These are phyloP conservation scores for Macrostomum cliftonense DNA, from an alignment of 2,888 invertebrate species.

Conservation along the genomic window DNA sequence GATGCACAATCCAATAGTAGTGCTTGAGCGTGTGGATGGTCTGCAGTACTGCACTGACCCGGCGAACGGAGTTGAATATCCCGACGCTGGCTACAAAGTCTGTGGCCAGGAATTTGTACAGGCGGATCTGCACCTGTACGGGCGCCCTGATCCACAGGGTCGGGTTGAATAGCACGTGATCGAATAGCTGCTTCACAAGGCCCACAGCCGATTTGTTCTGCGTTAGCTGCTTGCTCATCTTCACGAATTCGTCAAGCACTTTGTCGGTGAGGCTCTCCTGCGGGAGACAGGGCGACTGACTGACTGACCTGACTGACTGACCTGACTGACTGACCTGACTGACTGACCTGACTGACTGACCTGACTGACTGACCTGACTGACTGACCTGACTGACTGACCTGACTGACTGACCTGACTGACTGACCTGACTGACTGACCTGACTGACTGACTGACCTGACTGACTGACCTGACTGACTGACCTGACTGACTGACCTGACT, in stretches of 20 bases:
- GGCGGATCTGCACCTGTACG: constrained; percentile 56
- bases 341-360: no score
- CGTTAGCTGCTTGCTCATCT: constrained; percentile 34
- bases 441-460: no score
- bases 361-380: no score
- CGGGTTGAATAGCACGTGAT: constrained; percentile 96
- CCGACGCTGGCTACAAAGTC: constrained; percentile 92
- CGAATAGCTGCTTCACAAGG: constrained; percentile 62
- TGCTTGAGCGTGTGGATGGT: constrained; percentile 95
- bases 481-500: no score
- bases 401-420: no score
- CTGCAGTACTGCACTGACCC: constrained; percentile 89
- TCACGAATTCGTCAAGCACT: constrained; percentile 52
- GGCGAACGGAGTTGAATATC: constrained; percentile 81
- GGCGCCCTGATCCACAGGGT: constrained; percentile 96
- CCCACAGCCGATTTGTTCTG: constrained; percentile 10
- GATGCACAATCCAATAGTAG: constrained; percentile 96
- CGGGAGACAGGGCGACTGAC: constrained; percentile 42
- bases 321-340: no score
- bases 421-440: no score
- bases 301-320: constrained; percentile 36
- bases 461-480: no score
- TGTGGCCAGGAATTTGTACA: constrained; percentile 94
- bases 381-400: no score
- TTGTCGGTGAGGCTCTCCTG: constrained; percentile 54